Conservation (phyloP, 2,797 vertebrate genomes). For the Synanceia verrucosa region DNA sequence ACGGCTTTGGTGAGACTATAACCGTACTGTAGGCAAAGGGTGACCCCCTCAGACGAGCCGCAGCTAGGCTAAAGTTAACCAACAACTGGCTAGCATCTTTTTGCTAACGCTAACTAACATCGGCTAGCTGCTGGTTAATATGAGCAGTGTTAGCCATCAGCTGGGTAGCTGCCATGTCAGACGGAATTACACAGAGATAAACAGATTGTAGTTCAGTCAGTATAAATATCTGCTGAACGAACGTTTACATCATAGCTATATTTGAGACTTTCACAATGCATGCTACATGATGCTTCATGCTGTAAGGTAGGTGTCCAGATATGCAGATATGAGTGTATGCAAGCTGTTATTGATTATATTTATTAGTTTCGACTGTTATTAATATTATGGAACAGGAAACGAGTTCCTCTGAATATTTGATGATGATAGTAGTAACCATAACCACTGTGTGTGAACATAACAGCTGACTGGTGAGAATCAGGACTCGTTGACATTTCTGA, state of each 20-base stretch:
- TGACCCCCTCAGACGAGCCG: not conserved
- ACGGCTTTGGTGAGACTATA: rapidly evolving
- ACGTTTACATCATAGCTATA: not conserved
- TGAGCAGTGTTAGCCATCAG: constrained; percentile 7
- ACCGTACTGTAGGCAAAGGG: not conserved
- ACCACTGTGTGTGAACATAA: too few relatives aligned
- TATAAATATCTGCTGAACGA: not conserved
- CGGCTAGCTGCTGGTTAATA: constrained; percentile 34
- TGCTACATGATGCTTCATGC: too few relatives aligned
- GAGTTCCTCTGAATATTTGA: too few relatives aligned
- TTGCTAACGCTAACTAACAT: constrained; percentile 33
- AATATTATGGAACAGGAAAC: too few relatives aligned
- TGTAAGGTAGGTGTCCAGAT: too few relatives aligned
- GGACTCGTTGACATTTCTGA: too few relatives aligned
- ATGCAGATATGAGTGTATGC: too few relatives aligned
- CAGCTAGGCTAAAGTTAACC: not conserved
- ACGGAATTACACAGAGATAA: not conserved
- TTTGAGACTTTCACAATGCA: too few relatives aligned
- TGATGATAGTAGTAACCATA: too few relatives aligned
- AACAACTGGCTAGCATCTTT: constrained; percentile 5
- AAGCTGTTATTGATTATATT: too few relatives aligned
- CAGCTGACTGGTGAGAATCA: too few relatives aligned
- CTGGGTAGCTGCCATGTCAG: constrained; percentile 4
- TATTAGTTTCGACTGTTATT: too few relatives aligned
- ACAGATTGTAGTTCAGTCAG: not conserved